Conservation (phyloP, 1,140 invertebrate species). For the Drosophila nannoptera region DNA sequence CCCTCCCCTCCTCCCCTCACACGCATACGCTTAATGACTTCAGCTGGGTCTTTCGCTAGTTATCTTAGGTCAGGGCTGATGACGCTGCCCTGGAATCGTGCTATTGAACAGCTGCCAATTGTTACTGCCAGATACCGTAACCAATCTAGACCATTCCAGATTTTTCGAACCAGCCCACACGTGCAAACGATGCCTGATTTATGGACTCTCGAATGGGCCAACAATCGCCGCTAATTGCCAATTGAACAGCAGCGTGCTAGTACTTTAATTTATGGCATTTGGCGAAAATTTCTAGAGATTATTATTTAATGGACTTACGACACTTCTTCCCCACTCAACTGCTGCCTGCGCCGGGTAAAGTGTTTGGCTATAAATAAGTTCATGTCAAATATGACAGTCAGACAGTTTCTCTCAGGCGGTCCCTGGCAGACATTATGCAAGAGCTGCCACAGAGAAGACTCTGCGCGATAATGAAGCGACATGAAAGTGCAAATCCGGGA, state of each 20-base stretch:
- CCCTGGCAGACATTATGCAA: slow-evolving; percentile 25
- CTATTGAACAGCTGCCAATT: slow-evolving; percentile 76
- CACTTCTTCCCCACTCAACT: neutral
- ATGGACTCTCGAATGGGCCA: slow-evolving; percentile 27
- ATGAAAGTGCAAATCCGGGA: too few relatives aligned
- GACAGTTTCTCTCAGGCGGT: neutral
- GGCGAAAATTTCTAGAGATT: slow-evolving; percentile 6
- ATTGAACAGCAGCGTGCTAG: slow-evolving; percentile 20
- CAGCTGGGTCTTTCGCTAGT: slow-evolving; percentile 21
- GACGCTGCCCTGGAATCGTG: slow-evolving; percentile 49
- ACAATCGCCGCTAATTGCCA: slow-evolving; percentile 40
- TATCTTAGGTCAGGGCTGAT: slow-evolving; percentile 65
- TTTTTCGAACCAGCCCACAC: slow-evolving; percentile 12
- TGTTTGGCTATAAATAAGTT: slow-evolving; percentile 34
- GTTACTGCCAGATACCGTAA: slow-evolving; percentile 44
- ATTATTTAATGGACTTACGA: slow-evolving; percentile 9
- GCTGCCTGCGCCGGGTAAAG: neutral
- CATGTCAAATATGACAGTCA: slow-evolving; percentile 40
- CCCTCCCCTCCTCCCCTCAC: slow-evolving; percentile 14
- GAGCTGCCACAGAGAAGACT: neutral
- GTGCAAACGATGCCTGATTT: slow-evolving; percentile 54
- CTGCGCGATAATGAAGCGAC: too few relatives aligned
- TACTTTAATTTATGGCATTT: slow-evolving; percentile 23
- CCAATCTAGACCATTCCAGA: slow-evolving; percentile 49
- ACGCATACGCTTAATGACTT: slow-evolving; percentile 53